A percentile compares a stretch with the other conserved stretches of the same genome.
Evolutionary conservation across 2,113 vertebrate species (phyloP).

Genomic region (Notarius lentiginosus): DNA sequence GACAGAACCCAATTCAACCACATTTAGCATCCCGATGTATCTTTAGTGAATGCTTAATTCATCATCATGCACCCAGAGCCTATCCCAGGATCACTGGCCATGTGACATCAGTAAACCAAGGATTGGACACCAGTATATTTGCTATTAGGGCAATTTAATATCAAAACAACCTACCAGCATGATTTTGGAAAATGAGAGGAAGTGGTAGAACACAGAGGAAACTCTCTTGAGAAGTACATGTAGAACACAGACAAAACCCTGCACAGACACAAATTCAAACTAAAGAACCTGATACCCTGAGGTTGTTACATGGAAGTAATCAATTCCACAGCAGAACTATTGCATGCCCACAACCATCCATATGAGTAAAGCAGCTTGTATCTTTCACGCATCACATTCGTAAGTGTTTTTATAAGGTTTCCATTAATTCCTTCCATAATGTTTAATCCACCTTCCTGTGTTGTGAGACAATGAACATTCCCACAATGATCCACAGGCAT

Average conservation of each 20-base stretch:
- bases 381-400: background rate
- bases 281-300: background rate
- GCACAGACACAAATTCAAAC: background rate
- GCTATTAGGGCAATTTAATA: background rate
- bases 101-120: background rate
- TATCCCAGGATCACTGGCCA: background rate
- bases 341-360: background rate
- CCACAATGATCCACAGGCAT: conserved; percentile 6
- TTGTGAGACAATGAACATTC: background rate
- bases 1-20: background rate
- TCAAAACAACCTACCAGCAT: background rate
- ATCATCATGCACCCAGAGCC: background rate
- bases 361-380: background rate
- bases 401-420: background rate
- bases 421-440: background rate
- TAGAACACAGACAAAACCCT: no score
- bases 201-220: background rate
- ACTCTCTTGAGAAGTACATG: background rate
- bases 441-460: background rate
- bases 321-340: background rate
- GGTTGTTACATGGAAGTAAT: background rate
- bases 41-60: background rate
- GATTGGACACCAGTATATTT: background rate
- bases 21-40: background rate
- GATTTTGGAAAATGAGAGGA: background rate